Conservation (phyloP, 2,888 invertebrate species). For the Napeogenes inachia region DNA sequence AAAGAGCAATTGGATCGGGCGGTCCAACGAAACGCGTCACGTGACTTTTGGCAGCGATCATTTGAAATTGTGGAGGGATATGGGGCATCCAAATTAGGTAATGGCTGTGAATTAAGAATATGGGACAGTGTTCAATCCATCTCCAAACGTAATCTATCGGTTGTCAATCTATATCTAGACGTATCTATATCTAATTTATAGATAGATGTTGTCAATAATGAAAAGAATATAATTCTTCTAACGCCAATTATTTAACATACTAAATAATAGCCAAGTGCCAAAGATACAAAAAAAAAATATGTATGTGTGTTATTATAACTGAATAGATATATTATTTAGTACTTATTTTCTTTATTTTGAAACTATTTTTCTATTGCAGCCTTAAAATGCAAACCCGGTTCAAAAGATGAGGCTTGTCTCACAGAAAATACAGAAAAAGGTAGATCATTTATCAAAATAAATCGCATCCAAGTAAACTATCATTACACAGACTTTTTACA, state of each 20-base stretch:
- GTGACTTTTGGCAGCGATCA: conserved; percentile 43
- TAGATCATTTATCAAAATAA: conserved; percentile 18
- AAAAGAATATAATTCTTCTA: too few relatives aligned
- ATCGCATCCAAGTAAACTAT: background rate
- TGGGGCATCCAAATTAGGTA: background rate
- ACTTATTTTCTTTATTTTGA: background rate
- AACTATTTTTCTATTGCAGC: conserved; percentile 43
- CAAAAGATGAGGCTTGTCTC: conserved; percentile 39
- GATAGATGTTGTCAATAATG: too few relatives aligned
- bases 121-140: too few relatives aligned
- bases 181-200: too few relatives aligned
- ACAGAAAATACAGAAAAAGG: conserved; percentile 42
- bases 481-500: background rate
- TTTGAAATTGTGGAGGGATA: conserved; percentile 40
- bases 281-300: too few relatives aligned
- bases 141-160: too few relatives aligned
- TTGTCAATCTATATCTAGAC: too few relatives aligned
- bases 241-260: too few relatives aligned
- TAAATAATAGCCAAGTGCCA: too few relatives aligned
- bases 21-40: conserved; percentile 40
- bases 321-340: too few relatives aligned
- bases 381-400: conserved; percentile 45
- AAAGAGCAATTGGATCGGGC: conserved; percentile 63
- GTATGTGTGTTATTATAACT: too few relatives aligned
- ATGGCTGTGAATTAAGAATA: too few relatives aligned